Percentiles rank a stretch among this genome's conserved stretches.
phyloP scores from a whole-genome alignment of 2,888 invertebrate genomes.

The Anarsia innoxiella region DNA sequence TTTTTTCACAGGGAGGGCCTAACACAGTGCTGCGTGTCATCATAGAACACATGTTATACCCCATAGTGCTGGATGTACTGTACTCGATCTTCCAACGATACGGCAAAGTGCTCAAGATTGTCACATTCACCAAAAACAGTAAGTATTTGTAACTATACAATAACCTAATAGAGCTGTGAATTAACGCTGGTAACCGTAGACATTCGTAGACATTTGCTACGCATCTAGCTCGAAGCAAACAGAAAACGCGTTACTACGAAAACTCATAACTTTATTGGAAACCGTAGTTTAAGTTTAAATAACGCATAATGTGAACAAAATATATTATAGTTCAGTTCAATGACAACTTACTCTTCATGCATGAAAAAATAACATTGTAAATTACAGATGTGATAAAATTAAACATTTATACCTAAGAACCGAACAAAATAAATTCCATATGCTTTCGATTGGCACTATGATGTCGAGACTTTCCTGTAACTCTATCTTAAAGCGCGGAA shows the following conservation, averaged over 20 bases:
- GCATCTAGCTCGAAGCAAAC: no score
- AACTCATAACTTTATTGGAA: no score
- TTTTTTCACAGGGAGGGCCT: slow-evolving; percentile 83
- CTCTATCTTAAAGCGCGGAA: background rate
- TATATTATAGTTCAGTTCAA: no score
- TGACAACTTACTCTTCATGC: no score
- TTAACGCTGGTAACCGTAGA: no score
- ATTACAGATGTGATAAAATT: background rate
- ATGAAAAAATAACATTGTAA: background rate
- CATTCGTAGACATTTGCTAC: no score
- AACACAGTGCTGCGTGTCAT: slow-evolving; percentile 98
- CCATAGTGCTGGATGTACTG: slow-evolving; percentile 97
- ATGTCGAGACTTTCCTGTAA: slow-evolving; percentile 1
- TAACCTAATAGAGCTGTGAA: no score
- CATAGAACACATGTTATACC: slow-evolving; percentile 99
- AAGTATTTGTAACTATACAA: no score
- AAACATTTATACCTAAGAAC: background rate
- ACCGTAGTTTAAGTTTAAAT: no score
- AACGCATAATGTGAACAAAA: no score
- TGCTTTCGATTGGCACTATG: background rate
- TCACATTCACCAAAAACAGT: slow-evolving; percentile 99
- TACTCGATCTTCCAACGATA: slow-evolving; percentile 98
- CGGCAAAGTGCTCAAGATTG: slow-evolving; percentile 99
- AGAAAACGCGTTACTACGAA: no score
- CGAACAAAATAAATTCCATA: background rate